Evolutionary conservation across 2,113 vertebrate species (phyloP).

Genomic region (Malurus elegans): DNA sequence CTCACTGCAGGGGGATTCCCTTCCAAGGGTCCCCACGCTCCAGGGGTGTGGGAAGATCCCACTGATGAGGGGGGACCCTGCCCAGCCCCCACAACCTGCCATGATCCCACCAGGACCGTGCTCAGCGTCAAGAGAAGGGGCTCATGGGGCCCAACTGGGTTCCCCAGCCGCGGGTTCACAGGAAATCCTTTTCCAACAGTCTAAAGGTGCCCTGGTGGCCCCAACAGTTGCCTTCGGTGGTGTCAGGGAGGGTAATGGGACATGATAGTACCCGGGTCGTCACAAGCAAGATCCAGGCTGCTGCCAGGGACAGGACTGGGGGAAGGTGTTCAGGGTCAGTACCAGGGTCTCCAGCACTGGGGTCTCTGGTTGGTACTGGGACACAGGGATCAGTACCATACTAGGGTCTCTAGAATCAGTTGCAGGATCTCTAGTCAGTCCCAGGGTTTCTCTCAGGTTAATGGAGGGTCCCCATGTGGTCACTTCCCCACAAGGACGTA

Average conservation of each 20-base stretch:
- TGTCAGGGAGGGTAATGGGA: not conserved
- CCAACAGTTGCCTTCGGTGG: accelerated
- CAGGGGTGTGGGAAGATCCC: not conserved
- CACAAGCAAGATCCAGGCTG: not conserved
- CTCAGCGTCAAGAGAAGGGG: not conserved
- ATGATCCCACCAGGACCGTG: not conserved
- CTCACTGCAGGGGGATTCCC: not conserved
- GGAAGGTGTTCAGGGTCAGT: not conserved
- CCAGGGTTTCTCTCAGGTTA: not conserved
- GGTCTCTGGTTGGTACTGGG: not conserved
- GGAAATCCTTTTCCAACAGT: not conserved
- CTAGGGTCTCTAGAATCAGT: not conserved
- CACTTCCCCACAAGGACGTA: conserved; percentile 91
- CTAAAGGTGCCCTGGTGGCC: too few species aligned
- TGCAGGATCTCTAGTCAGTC: not conserved
- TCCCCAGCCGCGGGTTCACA: accelerated
- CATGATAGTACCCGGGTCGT: not conserved
- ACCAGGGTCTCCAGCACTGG: not conserved
- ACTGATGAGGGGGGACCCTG: accelerated
- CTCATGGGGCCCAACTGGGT: accelerated
- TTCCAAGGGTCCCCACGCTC: accelerated
- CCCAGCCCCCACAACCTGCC: not conserved
- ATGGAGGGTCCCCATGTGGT: not conserved
- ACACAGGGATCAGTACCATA: not conserved
- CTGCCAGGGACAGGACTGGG: not conserved